Conservation (phyloP, 2,797 vertebrate genomes). For the Carcharodon carcharias region DNA sequence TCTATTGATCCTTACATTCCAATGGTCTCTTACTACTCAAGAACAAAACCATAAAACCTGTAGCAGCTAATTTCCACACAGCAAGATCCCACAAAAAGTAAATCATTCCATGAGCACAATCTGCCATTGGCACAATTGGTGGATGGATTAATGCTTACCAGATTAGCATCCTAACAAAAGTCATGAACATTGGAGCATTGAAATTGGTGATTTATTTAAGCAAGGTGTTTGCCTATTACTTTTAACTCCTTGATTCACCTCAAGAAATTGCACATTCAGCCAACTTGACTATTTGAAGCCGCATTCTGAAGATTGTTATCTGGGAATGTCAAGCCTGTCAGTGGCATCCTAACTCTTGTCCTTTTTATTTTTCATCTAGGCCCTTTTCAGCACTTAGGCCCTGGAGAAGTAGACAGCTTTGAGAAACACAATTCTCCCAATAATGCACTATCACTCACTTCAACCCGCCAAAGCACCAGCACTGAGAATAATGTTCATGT, state of each 20-base stretch:
- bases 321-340: background rate
- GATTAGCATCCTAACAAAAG: background rate
- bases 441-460: background rate
- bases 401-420: background rate
- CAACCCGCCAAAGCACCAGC: background rate
- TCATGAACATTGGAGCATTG: background rate
- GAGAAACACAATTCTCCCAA: background rate
- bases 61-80: too few species aligned
- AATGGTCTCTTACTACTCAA: too few species aligned
- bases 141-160: too few species aligned
- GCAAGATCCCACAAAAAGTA: too few species aligned
- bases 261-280: background rate
- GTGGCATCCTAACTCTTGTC: background rate
- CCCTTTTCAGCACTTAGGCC: background rate
- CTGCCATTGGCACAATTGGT: too few species aligned
- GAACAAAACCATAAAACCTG: too few species aligned
- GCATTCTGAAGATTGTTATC: background rate
- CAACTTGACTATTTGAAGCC: background rate
- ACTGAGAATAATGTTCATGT: background rate
- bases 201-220: background rate
- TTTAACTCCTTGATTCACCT: background rate
- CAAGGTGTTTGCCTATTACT: background rate
- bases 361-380: background rate
- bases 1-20: too few species aligned
- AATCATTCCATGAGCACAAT: too few species aligned